phyloP scores from a whole-genome alignment of 1,140 invertebrate species.

The Dreissena polymorpha region DNA sequence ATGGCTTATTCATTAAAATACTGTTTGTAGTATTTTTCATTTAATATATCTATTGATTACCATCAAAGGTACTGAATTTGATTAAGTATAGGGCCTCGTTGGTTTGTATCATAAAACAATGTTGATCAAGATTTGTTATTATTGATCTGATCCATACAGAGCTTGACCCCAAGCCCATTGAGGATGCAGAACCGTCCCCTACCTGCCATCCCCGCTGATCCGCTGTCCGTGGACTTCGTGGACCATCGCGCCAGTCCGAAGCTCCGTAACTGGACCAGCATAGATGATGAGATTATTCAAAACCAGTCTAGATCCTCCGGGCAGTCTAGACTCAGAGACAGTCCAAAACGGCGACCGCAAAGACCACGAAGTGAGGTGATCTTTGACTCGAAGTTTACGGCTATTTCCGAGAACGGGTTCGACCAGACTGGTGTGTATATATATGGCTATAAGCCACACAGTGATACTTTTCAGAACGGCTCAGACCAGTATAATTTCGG shows the following conservation, averaged over 20 bases:
- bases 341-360: constrained; percentile 58
- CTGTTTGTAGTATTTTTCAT: too few species aligned
- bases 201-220: constrained; percentile 60
- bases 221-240: not conserved
- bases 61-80: too few species aligned
- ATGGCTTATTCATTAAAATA: too few species aligned
- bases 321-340: constrained; percentile 47
- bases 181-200: constrained; percentile 70
- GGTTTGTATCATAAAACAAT: too few species aligned
- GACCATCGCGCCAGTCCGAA: constrained; percentile 50
- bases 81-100: too few species aligned
- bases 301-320: constrained; percentile 39
- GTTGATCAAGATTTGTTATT: too few species aligned
- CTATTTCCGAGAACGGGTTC: constrained; percentile 17
- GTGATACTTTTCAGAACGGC: not conserved
- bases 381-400: constrained; percentile 46
- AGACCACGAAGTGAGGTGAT: constrained; percentile 67
- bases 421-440: constrained; percentile 64
- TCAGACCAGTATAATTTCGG: too few species aligned
- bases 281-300: constrained; percentile 65
- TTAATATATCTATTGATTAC: too few species aligned
- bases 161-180: constrained; percentile 31
- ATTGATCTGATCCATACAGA: not conserved
- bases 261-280: constrained; percentile 61
- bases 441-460: constrained; percentile 59